Conservation (phyloP, 2,888 invertebrate species). For the Eledone cirrhosa region DNA sequence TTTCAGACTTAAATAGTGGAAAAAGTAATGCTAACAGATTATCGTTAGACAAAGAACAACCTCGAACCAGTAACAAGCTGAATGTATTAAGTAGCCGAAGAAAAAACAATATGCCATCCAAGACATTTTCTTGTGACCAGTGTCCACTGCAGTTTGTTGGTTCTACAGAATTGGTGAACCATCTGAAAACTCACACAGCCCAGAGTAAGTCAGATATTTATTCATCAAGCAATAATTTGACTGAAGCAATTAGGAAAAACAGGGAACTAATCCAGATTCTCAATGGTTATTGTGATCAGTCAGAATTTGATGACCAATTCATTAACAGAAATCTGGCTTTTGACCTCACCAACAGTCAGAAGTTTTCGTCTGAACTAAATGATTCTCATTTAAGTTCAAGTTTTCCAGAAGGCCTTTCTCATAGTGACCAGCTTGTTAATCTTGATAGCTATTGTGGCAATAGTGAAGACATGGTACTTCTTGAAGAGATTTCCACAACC, state of each 20-base stretch:
- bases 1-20: neutral
- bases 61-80: neutral
- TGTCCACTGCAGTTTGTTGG: neutral
- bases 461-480: no score
- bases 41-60: neutral
- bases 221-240: neutral
- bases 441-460: no score
- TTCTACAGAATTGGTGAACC: no score
- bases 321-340: no score
- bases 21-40: neutral
- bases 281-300: slow-evolving; percentile 1
- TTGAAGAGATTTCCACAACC: no score
- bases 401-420: no score
- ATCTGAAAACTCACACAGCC: neutral
- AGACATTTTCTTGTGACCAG: neutral
- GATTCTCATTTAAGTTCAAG: no score
- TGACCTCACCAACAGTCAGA: no score
- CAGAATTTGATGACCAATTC: neutral
- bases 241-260: slow-evolving; percentile 5
- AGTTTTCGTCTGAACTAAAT: no score
- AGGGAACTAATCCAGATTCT: slow-evolving; percentile 15
- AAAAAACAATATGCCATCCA: neutral
- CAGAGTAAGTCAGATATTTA: neutral
- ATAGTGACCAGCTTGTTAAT: no score
- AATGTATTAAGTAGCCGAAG: neutral